phyloP scores from a whole-genome alignment of 2,113 vertebrate genomes.

The Zosterops lateralis region DNA sequence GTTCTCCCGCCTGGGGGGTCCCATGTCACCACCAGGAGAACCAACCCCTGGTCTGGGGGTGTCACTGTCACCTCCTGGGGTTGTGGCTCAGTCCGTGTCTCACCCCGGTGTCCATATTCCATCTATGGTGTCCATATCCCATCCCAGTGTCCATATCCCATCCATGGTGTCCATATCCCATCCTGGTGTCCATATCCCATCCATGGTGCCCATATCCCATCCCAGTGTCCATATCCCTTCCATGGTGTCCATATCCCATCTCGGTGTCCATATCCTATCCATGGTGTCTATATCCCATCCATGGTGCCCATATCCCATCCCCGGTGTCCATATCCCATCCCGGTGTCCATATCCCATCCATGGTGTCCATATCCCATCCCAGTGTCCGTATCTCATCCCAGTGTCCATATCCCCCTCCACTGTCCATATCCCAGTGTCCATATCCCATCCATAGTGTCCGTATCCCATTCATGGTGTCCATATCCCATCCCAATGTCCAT shows the following conservation, averaged over 20 bases:
- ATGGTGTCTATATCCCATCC: not conserved
- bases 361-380: too few relatives aligned
- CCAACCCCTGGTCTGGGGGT: not conserved
- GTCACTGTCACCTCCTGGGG: not conserved
- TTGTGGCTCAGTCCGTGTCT: not conserved
- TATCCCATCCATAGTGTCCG: too few relatives aligned
- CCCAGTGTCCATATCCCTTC: too few relatives aligned
- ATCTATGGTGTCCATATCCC: not conserved
- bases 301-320: too few relatives aligned
- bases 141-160: not conserved
- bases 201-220: too few relatives aligned
- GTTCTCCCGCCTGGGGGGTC: not conserved
- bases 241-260: too few relatives aligned
- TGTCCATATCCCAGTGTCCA: too few relatives aligned
- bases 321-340: not conserved
- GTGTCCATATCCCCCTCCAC: too few relatives aligned
- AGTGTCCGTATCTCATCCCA: too few relatives aligned
- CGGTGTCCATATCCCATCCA: too few relatives aligned
- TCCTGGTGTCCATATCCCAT: too few relatives aligned
- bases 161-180: not conserved
- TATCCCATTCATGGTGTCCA: not conserved
- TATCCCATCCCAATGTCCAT: not conserved
- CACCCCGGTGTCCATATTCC: not conserved
- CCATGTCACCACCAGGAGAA: not conserved
- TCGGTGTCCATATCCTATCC: too few relatives aligned